phyloP scores from a whole-genome alignment of 30 jellyfish, hydroid and myxozoan genomes.

The Cassiopea andromeda region DNA sequence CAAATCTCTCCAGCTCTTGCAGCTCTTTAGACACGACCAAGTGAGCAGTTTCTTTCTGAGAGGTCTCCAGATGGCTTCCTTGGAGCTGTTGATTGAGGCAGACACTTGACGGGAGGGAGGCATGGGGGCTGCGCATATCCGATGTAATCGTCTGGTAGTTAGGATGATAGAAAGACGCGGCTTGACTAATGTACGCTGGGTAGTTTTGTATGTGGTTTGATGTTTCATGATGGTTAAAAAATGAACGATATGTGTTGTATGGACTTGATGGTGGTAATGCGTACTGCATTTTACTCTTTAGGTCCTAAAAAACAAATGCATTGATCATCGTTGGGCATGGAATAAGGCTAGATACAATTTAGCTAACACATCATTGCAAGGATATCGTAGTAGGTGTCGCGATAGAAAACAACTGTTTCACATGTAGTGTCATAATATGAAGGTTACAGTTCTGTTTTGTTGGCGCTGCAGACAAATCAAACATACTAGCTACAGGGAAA shows the following conservation, averaged over 20 bases:
- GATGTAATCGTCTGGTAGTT: slow-evolving; percentile 68
- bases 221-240: slow-evolving; percentile 69
- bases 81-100: slow-evolving; percentile 44
- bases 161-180: slow-evolving; percentile 71
- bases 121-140: slow-evolving; percentile 78
- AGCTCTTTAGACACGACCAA: slow-evolving; percentile 74
- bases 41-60: slow-evolving; percentile 60
- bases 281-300: slow-evolving; percentile 71
- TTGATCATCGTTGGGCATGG: too few relatives aligned
- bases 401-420: too few relatives aligned
- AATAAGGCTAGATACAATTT: too few relatives aligned
- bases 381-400: too few relatives aligned
- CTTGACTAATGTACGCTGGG: slow-evolving; percentile 74
- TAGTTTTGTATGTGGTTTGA: slow-evolving; percentile 60
- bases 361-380: too few relatives aligned
- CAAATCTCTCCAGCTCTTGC: slow-evolving; percentile 83
- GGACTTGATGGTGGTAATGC: slow-evolving; percentile 65
- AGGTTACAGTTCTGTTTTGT: too few relatives aligned
- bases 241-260: slow-evolving; percentile 70
- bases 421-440: too few relatives aligned
- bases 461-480: too few relatives aligned
- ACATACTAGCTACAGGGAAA: too few relatives aligned
- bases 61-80: slow-evolving; percentile 38
- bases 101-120: slow-evolving; percentile 63
- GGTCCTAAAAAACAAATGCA: slow-evolving; percentile 1